Conservation (phyloP, 1,140 invertebrate genomes). For the Penaeus japonicus region DNA sequence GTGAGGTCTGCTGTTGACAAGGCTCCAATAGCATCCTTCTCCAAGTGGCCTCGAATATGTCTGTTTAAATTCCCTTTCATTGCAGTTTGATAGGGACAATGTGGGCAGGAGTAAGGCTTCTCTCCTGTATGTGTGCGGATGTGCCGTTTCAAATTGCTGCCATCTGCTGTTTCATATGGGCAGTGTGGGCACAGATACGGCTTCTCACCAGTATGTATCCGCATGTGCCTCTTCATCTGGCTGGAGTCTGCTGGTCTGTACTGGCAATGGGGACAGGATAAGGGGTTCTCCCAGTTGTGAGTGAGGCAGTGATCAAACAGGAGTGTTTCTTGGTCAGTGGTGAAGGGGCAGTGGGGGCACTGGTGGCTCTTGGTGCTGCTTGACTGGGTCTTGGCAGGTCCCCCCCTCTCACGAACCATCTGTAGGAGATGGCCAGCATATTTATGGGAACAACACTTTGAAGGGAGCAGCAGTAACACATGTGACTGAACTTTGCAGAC, state of each 20-base stretch:
- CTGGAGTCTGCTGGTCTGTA: slow-evolving; percentile 18
- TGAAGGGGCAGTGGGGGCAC: slow-evolving; percentile 26
- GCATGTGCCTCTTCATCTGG: slow-evolving; percentile 25
- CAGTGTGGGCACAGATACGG: slow-evolving; percentile 34
- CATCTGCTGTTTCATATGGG: slow-evolving; percentile 20
- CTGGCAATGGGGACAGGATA: slow-evolving; percentile 20
- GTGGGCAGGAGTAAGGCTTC: slow-evolving; percentile 33
- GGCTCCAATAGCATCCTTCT: not conserved
- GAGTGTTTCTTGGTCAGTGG: not conserved
- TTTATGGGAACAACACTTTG: too few species aligned
- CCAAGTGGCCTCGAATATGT: slow-evolving; percentile 24
- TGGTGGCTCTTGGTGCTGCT: not conserved
- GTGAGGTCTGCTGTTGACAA: not conserved
- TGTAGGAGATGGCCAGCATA: slow-evolving; percentile 18
- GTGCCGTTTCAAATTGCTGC: slow-evolving; percentile 22
- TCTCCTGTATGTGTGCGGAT: slow-evolving; percentile 42
- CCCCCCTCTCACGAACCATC: slow-evolving; percentile 14
- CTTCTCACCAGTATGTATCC: slow-evolving; percentile 39
- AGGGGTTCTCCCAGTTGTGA: slow-evolving; percentile 28
- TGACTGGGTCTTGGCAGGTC: slow-evolving; percentile 2
- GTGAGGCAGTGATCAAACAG: slow-evolving; percentile 32
- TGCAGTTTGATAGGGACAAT: slow-evolving; percentile 32
- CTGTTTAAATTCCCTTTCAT: slow-evolving; percentile 28
- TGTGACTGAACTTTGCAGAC: too few species aligned
- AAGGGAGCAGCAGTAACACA: too few species aligned